Conservation (phyloP, 2,797 vertebrate species). For the Cynopterus sphinx region DNA sequence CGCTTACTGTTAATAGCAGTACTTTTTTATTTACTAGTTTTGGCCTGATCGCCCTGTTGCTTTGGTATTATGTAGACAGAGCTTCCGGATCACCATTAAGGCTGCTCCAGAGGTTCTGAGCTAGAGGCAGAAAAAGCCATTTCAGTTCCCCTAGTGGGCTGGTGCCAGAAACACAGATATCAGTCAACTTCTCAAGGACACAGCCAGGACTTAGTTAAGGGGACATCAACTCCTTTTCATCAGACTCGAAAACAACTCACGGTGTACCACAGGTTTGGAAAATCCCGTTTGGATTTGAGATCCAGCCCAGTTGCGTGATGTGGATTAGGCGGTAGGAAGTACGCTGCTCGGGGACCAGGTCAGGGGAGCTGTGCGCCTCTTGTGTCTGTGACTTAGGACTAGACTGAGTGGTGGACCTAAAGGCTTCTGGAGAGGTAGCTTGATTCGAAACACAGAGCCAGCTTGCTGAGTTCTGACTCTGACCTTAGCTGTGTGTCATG, state of each 20-base stretch:
- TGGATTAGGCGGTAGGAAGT: neutral
- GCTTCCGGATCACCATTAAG: neutral
- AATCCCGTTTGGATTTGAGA: neutral
- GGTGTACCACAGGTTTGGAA: neutral
- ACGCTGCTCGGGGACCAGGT: neutral
- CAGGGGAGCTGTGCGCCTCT: neutral
- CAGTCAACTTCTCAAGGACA: neutral
- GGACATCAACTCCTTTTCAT: neutral
- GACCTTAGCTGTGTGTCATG: neutral
- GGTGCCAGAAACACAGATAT: neutral
- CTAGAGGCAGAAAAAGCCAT: neutral
- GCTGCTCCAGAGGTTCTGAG: neutral
- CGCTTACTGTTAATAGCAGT: neutral
- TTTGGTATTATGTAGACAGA: neutral
- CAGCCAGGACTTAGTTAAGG: neutral
- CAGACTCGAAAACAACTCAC: neutral
- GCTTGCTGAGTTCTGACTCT: neutral
- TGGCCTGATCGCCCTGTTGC: neutral
- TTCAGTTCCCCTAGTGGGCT: neutral
- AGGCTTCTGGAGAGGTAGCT: neutral
- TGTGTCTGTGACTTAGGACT: neutral
- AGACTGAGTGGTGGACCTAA: neutral
- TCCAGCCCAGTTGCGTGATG: neutral
- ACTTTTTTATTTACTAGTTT: neutral
- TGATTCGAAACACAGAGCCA: neutral